Evolutionary conservation across 2,797 vertebrate species (phyloP).

Genomic region (Phalanger gymnotis): DNA sequence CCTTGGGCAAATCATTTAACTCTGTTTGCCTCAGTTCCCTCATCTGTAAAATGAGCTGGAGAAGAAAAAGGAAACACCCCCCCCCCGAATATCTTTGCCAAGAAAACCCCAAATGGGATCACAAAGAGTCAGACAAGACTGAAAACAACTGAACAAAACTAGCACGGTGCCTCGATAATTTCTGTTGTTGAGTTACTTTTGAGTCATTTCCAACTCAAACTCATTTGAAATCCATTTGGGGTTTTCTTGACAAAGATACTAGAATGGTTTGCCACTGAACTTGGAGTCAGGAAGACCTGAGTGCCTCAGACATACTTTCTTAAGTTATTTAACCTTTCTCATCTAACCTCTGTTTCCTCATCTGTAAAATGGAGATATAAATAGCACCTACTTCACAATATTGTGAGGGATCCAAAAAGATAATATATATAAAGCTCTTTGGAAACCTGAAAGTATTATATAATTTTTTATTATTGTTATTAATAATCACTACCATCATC

Average conservation of each 20-base stretch:
- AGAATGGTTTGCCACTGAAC: background rate
- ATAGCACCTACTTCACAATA: background rate
- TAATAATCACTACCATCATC: background rate
- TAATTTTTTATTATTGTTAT: background rate
- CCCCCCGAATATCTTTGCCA: background rate
- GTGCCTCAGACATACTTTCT: background rate
- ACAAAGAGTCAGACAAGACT: background rate
- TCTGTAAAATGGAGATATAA: background rate
- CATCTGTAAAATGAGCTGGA: background rate
- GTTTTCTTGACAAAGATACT: background rate
- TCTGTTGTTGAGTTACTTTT: background rate
- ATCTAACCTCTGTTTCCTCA: background rate
- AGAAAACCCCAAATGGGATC: background rate
- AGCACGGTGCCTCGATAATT: background rate
- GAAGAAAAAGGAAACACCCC: background rate
- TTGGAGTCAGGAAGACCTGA: background rate
- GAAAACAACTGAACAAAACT: background rate
- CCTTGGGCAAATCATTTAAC: background rate
- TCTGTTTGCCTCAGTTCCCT: background rate
- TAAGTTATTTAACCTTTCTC: background rate
- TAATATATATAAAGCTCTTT: background rate
- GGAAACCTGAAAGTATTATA: background rate
- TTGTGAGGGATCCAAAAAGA: background rate
- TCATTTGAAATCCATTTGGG: background rate
- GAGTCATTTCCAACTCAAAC: background rate